Evolutionary conservation across 2,113 vertebrate genomes (phyloP), one percentile per base, ranked within the genome.

Genomic region (Triplophysa rosa): DNA sequence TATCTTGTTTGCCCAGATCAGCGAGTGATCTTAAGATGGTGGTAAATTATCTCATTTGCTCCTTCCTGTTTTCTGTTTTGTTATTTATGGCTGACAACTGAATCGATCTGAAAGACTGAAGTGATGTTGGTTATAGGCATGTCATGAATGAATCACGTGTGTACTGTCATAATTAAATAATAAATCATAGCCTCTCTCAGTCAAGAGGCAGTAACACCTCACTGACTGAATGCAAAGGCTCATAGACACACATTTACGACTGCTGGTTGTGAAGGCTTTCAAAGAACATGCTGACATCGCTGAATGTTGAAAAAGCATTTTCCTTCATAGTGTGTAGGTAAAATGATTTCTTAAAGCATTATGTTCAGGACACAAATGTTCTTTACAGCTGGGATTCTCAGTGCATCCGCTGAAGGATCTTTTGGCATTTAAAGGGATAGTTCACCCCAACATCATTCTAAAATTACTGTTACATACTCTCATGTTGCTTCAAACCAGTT

Each of bases 71-170:
- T 62, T 26, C 40, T 11, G 17, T 62, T 37, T 47, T 47, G 23
- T 74, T 74, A 74, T 63, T 21, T 58, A 56, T 37, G 12, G n/a
- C 49, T 56, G 69, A 80, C 47, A 65, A 13, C 13, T 14, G 26
- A 49, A 62, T 54, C 14, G 21, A 54, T 71, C 66, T 68, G 33
- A 67, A 26, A 61, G 54, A 67, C 29, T 7, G 14, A 23, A 52
- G 12, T 40, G 33, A 52, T 52, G 58, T 24, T 11, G 29, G 33
- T 72, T 23, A 52, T 71, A 37, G 40, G 29, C 64, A 68, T 26
- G 17, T n/a, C 49, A 40, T 68, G 54, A 8, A 26, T 68, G 62
- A 78, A 59, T 45, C 54, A 59, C 1, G 2, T 13, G 23, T 37
- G 12, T 33, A 78, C 40, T 66, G 21, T 42, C 52, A 62, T 59